Evolutionary conservation across 2,888 invertebrate species (phyloP).

Genomic region (Drosophila limbata): DNA sequence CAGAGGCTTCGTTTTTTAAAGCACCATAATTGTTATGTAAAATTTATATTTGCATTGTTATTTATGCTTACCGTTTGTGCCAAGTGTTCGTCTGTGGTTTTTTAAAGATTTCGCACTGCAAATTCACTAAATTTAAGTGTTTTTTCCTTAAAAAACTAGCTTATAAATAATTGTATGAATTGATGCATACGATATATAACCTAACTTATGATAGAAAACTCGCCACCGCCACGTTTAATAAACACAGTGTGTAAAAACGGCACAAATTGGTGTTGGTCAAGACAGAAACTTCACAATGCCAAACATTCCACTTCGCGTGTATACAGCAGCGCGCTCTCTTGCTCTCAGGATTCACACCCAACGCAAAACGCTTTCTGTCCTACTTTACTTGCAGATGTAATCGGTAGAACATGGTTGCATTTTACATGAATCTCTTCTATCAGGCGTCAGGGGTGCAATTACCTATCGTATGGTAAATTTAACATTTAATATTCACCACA

Average conservation of each 20-base stretch:
- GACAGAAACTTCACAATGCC: too few relatives aligned
- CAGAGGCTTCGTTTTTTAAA: conserved; percentile 56
- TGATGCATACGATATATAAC: conserved; percentile 85
- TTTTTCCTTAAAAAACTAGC: conserved; percentile 86
- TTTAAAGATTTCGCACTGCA: conserved; percentile 85
- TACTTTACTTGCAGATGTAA: too few relatives aligned
- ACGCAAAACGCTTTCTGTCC: too few relatives aligned
- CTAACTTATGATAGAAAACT: conserved; percentile 85
- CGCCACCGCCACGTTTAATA: conserved; percentile 80
- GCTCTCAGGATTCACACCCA: too few relatives aligned
- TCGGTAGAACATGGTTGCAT: conserved; percentile 51
- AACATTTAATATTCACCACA: neutral
- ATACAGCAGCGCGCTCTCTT: too few relatives aligned
- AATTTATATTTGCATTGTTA: conserved; percentile 59
- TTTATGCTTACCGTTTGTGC: conserved; percentile 84
- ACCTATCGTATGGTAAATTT: neutral
- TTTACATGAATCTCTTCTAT: conserved; percentile 21
- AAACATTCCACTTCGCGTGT: too few relatives aligned
- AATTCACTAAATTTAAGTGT: conserved; percentile 85
- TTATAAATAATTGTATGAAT: conserved; percentile 86
- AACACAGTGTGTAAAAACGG: too few relatives aligned
- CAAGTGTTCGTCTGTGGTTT: conserved; percentile 84
- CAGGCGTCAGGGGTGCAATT: conserved; percentile 8
- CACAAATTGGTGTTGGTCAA: too few relatives aligned
- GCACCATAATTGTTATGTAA: conserved; percentile 74